Base-by-base conservation (phyloP, 2,888 invertebrate genomes). In the Drosophila siamana region DNA sequence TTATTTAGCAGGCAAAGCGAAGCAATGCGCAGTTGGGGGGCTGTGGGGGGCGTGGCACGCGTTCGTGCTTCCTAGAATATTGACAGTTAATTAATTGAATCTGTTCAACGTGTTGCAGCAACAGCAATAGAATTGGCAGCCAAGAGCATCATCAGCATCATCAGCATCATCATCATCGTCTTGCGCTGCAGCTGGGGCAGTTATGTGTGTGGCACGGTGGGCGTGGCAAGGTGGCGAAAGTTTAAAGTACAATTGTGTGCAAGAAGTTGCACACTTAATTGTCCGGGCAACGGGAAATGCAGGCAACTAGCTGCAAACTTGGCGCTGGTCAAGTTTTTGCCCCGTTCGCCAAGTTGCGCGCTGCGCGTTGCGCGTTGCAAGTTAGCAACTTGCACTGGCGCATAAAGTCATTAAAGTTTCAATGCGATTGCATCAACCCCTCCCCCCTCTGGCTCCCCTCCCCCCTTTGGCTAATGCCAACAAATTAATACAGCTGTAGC, bases 361-460 rank as follows among this genome's bases (percentile, higher is more conserved):
- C n/a, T n/a, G n/a, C n/a, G n/a, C n/a, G n/a, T n/a, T n/a, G n/a
- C n/a, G n/a, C n/a, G n/a, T n/a, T n/a, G n/a, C n/a, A n/a, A n/a
- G 65, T 73, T 70, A 51, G 50, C 65, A 50, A 69, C 64, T 65
- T 68, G 66, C 84, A 73, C 74, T 87, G 74, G 77, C 80, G 83
- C 83, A 83, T 87, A 79, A 87, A 83, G 86, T 87, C 83, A 83
- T 83, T 83, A 87, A 87, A 85, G 83, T 85, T 85, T 68, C 75
- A 75, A 83, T 84, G 68, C 79, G 79, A 78, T 85, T 86, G 56
- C 46, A 44, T 13, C 6, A 3, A n/a, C 9, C 9, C 7, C 47
- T 30, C 38, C 9, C 8, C n/a, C 13, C 38, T 16, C 24, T 38
- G 40, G 40, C 52, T 30, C 13, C n/a, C n/a, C n/a, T n/a, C n/a